Evolutionary conservation across 2,797 vertebrate species (phyloP).

Genomic region (Buphagus erythrorhynchus): DNA sequence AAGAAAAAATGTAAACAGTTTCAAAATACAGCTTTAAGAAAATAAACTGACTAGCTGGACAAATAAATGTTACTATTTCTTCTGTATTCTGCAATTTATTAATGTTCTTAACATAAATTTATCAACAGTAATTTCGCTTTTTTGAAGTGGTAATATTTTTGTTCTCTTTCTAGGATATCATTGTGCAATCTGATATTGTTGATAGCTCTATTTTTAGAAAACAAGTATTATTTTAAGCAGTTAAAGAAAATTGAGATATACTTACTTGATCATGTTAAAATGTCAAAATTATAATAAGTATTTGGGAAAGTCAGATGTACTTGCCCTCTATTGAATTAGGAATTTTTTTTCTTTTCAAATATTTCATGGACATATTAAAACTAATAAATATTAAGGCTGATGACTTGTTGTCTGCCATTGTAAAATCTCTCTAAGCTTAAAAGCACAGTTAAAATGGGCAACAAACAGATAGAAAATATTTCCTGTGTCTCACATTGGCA

Average conservation of each 20-base stretch:
- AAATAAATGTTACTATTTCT: background rate
- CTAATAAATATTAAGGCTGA: constrained; percentile 6
- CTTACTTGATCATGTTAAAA: background rate
- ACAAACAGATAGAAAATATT: constrained; percentile 58
- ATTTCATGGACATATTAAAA: constrained; percentile 9
- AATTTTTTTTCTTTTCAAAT: background rate
- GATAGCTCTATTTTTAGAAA: background rate
- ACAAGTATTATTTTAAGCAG: background rate
- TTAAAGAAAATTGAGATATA: background rate
- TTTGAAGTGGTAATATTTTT: background rate
- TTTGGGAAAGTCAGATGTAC: background rate
- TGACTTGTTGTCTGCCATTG: constrained; percentile 1
- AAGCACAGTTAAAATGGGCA: constrained; percentile 54
- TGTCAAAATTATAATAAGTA: background rate
- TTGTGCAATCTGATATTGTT: background rate
- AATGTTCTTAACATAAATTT: background rate
- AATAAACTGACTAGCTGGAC: background rate
- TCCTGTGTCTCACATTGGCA: constrained; percentile 29
- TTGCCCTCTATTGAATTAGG: background rate
- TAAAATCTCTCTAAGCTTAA: constrained; percentile 38
- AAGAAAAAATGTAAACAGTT: background rate
- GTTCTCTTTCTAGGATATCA: background rate
- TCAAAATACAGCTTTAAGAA: constrained; percentile 3
- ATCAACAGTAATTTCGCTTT: background rate
- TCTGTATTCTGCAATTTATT: background rate